Percentiles rank a stretch among this genome's conserved stretches.
Evolutionary conservation across 2,113 vertebrate genomes (phyloP).

Genomic region (Thomomys bottae): DNA sequence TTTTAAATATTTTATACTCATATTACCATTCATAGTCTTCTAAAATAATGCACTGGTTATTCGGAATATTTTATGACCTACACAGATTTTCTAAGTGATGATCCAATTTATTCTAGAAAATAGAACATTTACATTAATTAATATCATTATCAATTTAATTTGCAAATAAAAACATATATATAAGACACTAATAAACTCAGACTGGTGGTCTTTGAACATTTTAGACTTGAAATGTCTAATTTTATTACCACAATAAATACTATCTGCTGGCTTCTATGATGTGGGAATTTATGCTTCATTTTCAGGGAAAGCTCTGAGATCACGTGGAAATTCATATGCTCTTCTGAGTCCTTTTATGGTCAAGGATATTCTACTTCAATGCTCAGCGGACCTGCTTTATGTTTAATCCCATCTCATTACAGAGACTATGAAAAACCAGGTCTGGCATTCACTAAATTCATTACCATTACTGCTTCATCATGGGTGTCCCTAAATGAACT

Average conservation of each 20-base stretch:
- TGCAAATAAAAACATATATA: not conserved
- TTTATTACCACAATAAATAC: not conserved
- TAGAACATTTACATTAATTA: constrained; percentile 30
- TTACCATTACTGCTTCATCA: constrained; percentile 14
- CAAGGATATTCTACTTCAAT: not conserved
- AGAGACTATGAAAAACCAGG: not conserved
- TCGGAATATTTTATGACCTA: not conserved
- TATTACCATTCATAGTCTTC: not conserved
- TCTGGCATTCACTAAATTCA: constrained; percentile 32
- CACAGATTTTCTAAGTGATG: not conserved
- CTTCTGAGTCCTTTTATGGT: not conserved
- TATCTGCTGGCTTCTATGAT: not conserved
- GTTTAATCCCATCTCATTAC: not conserved
- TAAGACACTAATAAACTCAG: not conserved
- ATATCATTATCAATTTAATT: not conserved
- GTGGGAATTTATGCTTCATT: not conserved
- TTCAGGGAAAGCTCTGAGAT: not conserved
- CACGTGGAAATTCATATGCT: not conserved
- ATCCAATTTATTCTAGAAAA: not conserved
- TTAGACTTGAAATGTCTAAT: constrained; percentile 18
- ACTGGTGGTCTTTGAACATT: not conserved
- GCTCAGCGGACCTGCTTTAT: not conserved
- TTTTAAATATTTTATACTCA: not conserved
- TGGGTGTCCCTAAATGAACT: constrained; percentile 1
- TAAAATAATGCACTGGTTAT: not conserved